Evolutionary conservation across 2,113 vertebrate genomes (phyloP), one percentile per base, ranked within the genome.

Genomic region (Semicossyphus pulcher): DNA sequence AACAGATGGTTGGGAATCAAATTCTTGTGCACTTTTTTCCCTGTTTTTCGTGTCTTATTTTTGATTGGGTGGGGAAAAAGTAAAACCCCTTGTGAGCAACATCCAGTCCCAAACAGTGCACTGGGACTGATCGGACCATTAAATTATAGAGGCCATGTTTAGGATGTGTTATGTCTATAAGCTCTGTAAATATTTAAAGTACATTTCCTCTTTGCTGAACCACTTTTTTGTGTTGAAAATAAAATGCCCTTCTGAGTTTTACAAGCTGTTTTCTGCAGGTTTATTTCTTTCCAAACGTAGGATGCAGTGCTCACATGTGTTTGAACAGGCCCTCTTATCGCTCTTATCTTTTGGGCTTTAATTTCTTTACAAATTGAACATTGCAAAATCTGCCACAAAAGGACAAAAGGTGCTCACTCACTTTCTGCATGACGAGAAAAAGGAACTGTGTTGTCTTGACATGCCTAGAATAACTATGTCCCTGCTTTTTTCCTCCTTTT

Each of bases 1-100:
- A 81, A 67, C 81, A 79, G 78, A 84, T 86, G 67, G 57, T 72
- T 70, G 72, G 44, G 49, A 73, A 60, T 62, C 16, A 41, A 71
- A 61, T 70, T 21, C n/a, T 57, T 45, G 21, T 16, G 23, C 39
- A 23, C 6, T 25, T 53, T 65, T 54, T 31, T 25, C 8, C 2
- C 0, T 28, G 5, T 18, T 39, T 61, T 71, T 44, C 23, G 10
- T n/a, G 14, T 3, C 48, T 69, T 29, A 41, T 18, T 49, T 45
- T 45, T 41, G 20, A n/a, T 37, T 21, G 5, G 3, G 2, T 1
- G 0, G 1, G 10, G 10, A 21, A 39, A 20, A 60, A 52, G 49
- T 41, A 20, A 25, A 3, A 23, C 1, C n/a, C n/a, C n/a, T n/a
- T 2, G 32, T 34, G 12, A 47, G n/a, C n/a, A 7, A 5, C 7